Percentiles rank a stretch among this genome's conserved stretches.
Conservation (phyloP, 2,113 vertebrate genomes). For the Sinocyclocheilus rhinocerous region DNA sequence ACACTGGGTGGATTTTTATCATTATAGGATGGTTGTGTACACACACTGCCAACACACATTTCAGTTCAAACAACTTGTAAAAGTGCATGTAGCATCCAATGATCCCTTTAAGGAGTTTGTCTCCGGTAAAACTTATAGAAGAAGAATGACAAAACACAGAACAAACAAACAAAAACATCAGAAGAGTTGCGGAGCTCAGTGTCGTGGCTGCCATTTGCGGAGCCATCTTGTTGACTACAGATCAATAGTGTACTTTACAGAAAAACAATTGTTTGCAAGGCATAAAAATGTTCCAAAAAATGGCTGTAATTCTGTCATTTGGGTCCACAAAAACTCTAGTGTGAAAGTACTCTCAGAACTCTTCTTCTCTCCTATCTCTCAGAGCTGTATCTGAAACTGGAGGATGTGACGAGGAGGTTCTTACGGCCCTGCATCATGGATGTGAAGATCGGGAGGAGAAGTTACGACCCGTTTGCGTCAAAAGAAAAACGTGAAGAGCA, state of each 20-base stretch:
- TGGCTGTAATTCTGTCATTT: neutral
- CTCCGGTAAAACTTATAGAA: no score
- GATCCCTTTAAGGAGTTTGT: no score
- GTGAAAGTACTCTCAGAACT: neutral
- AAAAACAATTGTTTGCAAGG: neutral
- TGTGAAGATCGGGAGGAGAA: conserved; percentile 56
- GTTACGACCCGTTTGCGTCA: conserved; percentile 53
- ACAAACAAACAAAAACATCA: no score
- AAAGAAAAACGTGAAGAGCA: conserved; percentile 52
- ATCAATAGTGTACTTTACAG: neutral
- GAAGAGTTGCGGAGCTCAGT: no score
- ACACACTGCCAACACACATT: no score
- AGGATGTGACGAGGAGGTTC: conserved; percentile 53
- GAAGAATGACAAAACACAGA: no score
- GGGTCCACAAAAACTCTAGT: neutral
- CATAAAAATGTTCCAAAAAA: neutral
- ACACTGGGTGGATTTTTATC: no score
- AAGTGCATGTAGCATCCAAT: no score
- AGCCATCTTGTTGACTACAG: no score
- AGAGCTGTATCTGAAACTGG: conserved; percentile 56
- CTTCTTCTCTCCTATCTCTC: neutral
- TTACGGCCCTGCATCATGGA: conserved; percentile 52
- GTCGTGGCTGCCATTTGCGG: no score
- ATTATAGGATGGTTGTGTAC: no score
- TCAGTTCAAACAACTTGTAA: no score